Evolutionary conservation across 2,113 vertebrate genomes (phyloP), one percentile per base, ranked within the genome.

Genomic region (Dipodomys merriami): DNA sequence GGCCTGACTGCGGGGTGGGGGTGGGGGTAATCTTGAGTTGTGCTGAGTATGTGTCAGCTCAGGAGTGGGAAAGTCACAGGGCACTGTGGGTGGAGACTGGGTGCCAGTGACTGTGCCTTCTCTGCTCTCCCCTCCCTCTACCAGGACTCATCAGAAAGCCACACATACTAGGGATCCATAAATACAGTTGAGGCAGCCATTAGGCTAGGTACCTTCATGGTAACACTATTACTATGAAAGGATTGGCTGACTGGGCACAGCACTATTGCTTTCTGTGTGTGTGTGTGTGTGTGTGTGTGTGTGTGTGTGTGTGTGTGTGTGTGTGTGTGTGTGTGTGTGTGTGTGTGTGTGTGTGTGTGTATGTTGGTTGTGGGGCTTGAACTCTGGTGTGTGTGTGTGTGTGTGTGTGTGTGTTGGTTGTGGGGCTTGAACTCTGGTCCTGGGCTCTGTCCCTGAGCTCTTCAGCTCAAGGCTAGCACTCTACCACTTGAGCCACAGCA

Each of bases 11-110:
- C 4, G 49, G n/a, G 20, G 11, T 9, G 9, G 49, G 10, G 49
- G 8, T 10, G 49, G 49, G 8, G 9, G 1, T 1, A 77, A 92
- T 74, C 93, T 39, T 90, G 85, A 57, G 83, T 9, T 3, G 35
- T 94, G 90, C 86, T 93, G 65, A 49, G 53, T 16, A 0, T 97
- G 97, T 97, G 96, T 98, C 97, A 97, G 85, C 94, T 95, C 83
- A 1, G 0, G 62, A 95, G 76, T 92, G 86, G 92, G 90, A 94
- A 88, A 80, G 83, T 72, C 80, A 57, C 87, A 86, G 88, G 88
- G 83, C 57, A 11, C 29, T 90, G 2, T 68, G 8, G n/a, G 22
- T 39, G 30, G 46, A 46, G 53, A 20, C 27, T 90, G 19, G 78
- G 69, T 79, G 72, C 57, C 86, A 71, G 69, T 74, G 80, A n/a